Evolutionary conservation across 2,797 vertebrate genomes (phyloP).

Genomic region (Aldrovandia affinis): DNA sequence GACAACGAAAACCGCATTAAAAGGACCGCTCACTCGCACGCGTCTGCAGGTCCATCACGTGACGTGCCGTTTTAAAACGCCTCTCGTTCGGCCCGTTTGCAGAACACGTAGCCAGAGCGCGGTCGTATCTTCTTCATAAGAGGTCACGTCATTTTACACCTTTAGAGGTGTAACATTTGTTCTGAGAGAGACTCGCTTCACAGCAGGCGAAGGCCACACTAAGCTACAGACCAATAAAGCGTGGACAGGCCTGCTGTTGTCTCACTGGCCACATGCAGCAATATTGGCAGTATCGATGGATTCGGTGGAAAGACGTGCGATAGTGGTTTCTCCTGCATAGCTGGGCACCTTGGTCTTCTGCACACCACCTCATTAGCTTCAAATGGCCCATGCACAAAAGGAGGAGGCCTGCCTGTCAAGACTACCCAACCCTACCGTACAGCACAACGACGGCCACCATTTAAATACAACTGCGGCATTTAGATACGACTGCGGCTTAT

Average conservation of each 20-base stretch:
- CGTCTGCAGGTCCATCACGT: not conserved
- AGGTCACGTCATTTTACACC: conserved; percentile 73
- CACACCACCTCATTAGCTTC: conserved; percentile 68
- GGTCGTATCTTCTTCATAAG: conserved; percentile 84
- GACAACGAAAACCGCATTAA: not conserved
- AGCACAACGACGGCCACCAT: conserved; percentile 63
- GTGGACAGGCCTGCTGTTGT: not conserved
- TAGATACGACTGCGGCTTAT: conserved; percentile 75
- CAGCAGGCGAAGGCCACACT: conserved; percentile 58
- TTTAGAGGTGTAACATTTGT: conserved; percentile 68
- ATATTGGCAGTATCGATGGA: conserved; percentile 51
- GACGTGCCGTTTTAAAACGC: conserved; percentile 40
- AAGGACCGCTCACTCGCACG: not conserved
- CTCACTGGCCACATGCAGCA: conserved; percentile 46
- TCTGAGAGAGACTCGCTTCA: conserved; percentile 66
- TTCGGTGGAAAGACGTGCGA: conserved; percentile 14
- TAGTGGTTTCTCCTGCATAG: conserved; percentile 57
- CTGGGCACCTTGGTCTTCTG: conserved; percentile 71
- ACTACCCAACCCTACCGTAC: conserved; percentile 61
- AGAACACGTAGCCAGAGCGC: conserved; percentile 59
- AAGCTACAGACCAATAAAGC: conserved; percentile 56
- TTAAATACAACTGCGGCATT: conserved; percentile 72
- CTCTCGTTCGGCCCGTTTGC: too few species aligned
- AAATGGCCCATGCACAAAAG: conserved; percentile 67
- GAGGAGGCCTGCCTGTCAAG: conserved; percentile 62